phyloP scores from a whole-genome alignment of 2,113 vertebrate genomes.

The Apaloderma vittatum region DNA sequence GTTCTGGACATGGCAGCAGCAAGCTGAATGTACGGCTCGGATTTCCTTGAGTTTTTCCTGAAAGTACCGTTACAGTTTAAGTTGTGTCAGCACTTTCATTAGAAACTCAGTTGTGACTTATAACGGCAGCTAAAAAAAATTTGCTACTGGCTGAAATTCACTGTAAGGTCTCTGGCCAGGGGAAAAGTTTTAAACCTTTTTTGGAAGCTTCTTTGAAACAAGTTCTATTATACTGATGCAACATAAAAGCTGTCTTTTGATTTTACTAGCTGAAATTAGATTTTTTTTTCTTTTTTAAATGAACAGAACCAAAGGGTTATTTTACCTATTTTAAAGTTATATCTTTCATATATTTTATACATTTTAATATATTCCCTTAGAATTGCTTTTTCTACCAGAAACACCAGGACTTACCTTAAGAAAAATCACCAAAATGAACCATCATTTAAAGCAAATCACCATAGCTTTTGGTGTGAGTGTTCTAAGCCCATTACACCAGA shows the following conservation, averaged over 20 bases:
- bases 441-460: background rate
- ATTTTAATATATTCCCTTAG: background rate
- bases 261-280: background rate
- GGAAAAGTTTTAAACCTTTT: slow-evolving; percentile 50
- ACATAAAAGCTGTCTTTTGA: background rate
- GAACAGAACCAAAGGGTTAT: background rate
- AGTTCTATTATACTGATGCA: background rate
- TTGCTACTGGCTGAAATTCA: slow-evolving; percentile 74
- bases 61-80: slow-evolving; percentile 68
- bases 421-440: background rate
- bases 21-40: background rate
- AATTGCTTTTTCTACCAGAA: background rate
- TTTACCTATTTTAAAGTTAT: background rate
- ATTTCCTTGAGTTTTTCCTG: slow-evolving; percentile 65
- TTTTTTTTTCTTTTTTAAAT: background rate
- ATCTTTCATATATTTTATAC: no score
- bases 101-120: slow-evolving; percentile 78
- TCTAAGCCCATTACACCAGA: background rate
- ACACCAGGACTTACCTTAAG: background rate
- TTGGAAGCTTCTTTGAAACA: slow-evolving; percentile 13
- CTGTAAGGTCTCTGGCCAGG: slow-evolving; percentile 50
- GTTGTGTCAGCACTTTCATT: slow-evolving; percentile 76
- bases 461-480: accelerated
- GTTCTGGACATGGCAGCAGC: background rate
- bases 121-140: slow-evolving; percentile 59